Evolutionary conservation across 1,140 invertebrate genomes (phyloP).

Genomic region (Brachionus asplanchnoidis): DNA sequence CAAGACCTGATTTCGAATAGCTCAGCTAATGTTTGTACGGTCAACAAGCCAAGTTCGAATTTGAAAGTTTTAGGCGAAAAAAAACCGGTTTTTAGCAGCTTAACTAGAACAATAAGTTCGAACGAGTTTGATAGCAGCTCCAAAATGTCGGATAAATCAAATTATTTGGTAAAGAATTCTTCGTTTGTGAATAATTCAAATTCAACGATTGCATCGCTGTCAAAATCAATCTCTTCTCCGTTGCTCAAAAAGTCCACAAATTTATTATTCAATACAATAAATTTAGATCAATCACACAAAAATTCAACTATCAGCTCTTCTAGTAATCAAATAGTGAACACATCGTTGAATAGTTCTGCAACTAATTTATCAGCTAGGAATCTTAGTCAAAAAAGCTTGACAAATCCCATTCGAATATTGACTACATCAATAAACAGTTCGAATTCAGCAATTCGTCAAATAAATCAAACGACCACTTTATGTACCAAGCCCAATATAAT

Average conservation of each 20-base stretch:
- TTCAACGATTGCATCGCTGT: neutral
- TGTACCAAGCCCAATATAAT: neutral
- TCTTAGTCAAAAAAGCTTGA: neutral
- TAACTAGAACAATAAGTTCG: neutral
- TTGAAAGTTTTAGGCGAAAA: neutral
- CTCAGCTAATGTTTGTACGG: neutral
- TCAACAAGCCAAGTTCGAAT: neutral
- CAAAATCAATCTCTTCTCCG: neutral
- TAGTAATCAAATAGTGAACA: neutral
- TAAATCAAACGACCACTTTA: neutral
- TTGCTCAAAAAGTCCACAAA: neutral
- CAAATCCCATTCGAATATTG: neutral
- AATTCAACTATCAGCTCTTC: neutral
- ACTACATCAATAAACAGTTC: neutral
- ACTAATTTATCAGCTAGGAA: neutral
- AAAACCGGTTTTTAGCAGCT: neutral
- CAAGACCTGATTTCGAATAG: neutral
- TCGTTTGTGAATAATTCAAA: neutral
- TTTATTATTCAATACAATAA: neutral
- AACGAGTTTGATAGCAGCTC: neutral
- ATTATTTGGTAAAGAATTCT: neutral
- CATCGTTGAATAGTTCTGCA: neutral
- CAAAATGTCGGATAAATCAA: neutral
- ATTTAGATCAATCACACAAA: neutral
- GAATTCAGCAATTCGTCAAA: neutral